Percentiles rank a stretch among this genome's conserved stretches.
Evolutionary conservation across 2,888 invertebrate species (phyloP).

Genomic region (Eutolmus rufibarbis): DNA sequence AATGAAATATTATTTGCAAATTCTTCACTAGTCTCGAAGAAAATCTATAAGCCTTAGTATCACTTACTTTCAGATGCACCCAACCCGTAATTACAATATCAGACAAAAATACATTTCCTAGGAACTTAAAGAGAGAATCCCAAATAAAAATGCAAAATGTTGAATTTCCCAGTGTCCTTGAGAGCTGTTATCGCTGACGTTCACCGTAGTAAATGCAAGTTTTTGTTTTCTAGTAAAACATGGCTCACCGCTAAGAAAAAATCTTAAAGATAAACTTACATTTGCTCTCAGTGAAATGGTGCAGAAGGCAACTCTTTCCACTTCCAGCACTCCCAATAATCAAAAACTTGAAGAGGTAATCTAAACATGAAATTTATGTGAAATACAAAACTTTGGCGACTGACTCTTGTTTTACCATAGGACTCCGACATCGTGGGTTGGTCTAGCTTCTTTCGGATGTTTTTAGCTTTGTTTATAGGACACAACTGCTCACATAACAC

Average conservation of each 20-base stretch:
- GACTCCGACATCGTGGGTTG: slow-evolving; percentile 19
- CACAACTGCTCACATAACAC: not conserved
- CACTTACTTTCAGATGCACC: too few relatives aligned
- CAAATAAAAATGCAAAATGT: not conserved
- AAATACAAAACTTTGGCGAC: not conserved
- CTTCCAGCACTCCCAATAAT: slow-evolving; percentile 86
- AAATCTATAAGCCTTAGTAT: too few relatives aligned
- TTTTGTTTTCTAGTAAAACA: not conserved
- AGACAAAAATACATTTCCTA: not conserved
- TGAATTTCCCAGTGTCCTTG: not conserved
- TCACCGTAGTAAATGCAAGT: not conserved
- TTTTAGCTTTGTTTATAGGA: not conserved
- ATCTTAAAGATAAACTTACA: slow-evolving; percentile 67
- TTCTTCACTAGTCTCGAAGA: too few relatives aligned
- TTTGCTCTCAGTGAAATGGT: slow-evolving; percentile 85
- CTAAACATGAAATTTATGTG: slow-evolving; percentile 63
- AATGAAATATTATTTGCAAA: too few relatives aligned
- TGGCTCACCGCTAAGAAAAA: not conserved
- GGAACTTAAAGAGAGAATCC: not conserved
- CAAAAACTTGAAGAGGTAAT: slow-evolving; percentile 85
- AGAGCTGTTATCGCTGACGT: not conserved
- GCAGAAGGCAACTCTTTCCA: slow-evolving; percentile 82
- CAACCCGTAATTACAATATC: too few relatives aligned
- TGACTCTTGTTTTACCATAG: slow-evolving; percentile 13
- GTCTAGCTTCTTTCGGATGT: not conserved